These are phyloP conservation scores for Neoitamus cyanurus DNA, from an alignment of 2,888 invertebrate species.

Conservation along the genomic window DNA sequence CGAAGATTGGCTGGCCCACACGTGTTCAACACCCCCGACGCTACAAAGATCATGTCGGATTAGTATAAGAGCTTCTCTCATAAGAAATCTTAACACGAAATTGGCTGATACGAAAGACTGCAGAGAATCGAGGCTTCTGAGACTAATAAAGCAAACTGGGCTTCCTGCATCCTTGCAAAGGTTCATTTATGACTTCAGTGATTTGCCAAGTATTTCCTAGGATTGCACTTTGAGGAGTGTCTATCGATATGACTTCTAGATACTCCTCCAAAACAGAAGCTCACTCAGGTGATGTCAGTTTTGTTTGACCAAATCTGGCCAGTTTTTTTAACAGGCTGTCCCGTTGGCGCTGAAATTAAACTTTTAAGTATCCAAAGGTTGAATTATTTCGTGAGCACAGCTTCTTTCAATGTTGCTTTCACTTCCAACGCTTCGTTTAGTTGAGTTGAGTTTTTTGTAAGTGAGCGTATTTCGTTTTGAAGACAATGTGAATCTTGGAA, in stretches of 20 bases:
- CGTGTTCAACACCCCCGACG: constrained; percentile 58
- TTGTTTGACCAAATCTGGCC: not conserved
- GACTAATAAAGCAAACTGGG: constrained; percentile 59
- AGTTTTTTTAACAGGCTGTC: not conserved
- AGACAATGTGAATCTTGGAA: not conserved
- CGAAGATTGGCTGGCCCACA: constrained; percentile 54
- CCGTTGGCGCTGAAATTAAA: not conserved
- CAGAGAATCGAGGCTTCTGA: constrained; percentile 59
- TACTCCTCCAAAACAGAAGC: not conserved
- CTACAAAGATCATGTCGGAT: constrained; percentile 61
- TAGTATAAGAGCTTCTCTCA: constrained; percentile 59
- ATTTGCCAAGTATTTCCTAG: constrained; percentile 55
- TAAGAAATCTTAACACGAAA: constrained; percentile 56
- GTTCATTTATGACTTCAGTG: constrained; percentile 61
- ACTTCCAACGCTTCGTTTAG: not conserved
- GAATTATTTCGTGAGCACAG: not conserved
- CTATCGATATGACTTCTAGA: constrained; percentile 46
- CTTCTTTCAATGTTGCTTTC: not conserved
- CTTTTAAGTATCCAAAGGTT: not conserved
- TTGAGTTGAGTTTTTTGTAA: not conserved
- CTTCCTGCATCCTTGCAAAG: constrained; percentile 60
- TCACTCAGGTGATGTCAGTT: not conserved
- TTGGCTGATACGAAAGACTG: constrained; percentile 57
- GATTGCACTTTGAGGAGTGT: constrained; percentile 38
- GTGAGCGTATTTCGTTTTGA: too few species aligned